Evolutionary conservation across 2,113 vertebrate genomes (phyloP), one percentile per base, ranked within the genome.

Genomic region (Spea bombifrons): DNA sequence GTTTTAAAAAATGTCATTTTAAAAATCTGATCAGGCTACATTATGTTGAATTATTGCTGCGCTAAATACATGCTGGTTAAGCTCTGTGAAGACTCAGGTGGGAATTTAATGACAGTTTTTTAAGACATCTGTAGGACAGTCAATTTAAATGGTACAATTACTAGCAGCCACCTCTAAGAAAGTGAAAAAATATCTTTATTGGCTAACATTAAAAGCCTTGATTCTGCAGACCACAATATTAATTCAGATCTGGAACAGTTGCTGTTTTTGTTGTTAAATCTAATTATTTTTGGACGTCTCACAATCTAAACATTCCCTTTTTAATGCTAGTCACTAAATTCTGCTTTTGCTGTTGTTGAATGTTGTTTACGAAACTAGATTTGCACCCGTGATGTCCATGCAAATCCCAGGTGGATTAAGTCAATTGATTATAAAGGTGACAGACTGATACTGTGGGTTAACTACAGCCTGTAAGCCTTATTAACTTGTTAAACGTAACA

Each of bases 211-310:
- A 30, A 30, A 30, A 30, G 1, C n/a, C 48, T 15, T 12, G 15
- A 45, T 45, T 66, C 30, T 46, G 57, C 61, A 57, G 47, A 30
- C 43, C 12, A 74, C 45, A 59, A 73, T 9, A 8, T 6, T 17
- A 12, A 73, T 64, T 67, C 44, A 49, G 57, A 73, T 67, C 59
- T 30, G n/a, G 65, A 49, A 48, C n/a, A 17, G 45, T 73, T 59
- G 67, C 71, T 68, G n/a, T 48, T 66, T 73, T 74, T 73, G 69
- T 73, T 79, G 74, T 73, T 73, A 68, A 59, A 74, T 80, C 49
- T 67, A 68, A 80, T 80, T 49, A 73, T 64, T 67, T 57, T 80
- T 80, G 78, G 78, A 73, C 44, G 44, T 43, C 52, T 48, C 15
- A 66, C 71, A 73, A 74, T 44, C 64, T 52, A 80, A 80, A 80